These are phyloP conservation scores for Merops nubicus DNA, from an alignment of 2,113 vertebrate genomes.

Conservation along the genomic window DNA sequence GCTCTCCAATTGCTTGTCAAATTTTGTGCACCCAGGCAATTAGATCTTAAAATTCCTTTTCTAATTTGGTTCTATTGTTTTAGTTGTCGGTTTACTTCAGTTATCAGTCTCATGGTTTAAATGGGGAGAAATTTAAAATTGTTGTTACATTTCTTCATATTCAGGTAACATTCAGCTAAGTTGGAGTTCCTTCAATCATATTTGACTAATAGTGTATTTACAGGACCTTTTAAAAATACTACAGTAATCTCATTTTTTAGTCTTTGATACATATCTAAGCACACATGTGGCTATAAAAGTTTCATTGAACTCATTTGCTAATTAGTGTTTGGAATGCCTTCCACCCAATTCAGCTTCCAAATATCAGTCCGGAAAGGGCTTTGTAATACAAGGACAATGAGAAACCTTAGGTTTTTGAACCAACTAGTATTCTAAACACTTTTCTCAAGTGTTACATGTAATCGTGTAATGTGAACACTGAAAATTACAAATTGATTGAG, in stretches of 20 bases:
- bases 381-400: background rate
- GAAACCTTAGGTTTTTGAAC: background rate
- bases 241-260: background rate
- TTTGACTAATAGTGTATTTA: background rate
- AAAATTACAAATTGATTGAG: background rate
- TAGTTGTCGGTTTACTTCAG: background rate
- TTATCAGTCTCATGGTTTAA: background rate
- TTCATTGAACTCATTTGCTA: background rate
- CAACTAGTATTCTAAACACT: background rate
- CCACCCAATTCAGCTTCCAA: background rate
- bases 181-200: background rate
- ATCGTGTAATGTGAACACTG: accelerated
- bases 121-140: background rate
- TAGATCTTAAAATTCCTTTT: background rate
- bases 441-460: background rate
- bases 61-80: accelerated
- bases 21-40: background rate
- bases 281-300: background rate
- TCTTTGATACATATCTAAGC: background rate
- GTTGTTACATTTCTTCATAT: background rate
- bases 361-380: background rate
- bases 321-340: background rate
- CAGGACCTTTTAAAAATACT: background rate
- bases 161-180: background rate
- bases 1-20: background rate